Evolutionary conservation across 2,888 invertebrate genomes (phyloP).

Genomic region (Aphodius sticticus): DNA sequence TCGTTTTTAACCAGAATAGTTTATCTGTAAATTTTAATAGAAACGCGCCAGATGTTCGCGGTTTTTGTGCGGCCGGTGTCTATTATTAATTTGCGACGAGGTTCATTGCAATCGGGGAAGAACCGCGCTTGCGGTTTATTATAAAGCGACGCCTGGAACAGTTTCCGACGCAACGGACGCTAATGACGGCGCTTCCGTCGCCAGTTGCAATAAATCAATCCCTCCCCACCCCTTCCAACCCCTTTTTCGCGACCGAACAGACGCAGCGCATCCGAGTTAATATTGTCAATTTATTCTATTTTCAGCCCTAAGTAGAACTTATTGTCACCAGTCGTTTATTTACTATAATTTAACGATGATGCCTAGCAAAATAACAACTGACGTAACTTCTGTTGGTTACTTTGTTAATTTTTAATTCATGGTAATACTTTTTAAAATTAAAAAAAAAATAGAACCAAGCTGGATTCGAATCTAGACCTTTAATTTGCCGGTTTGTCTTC

Average conservation of each 20-base stretch:
- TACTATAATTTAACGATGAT: too few species aligned
- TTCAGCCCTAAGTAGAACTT: background rate
- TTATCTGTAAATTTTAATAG: background rate
- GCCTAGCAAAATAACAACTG: too few species aligned
- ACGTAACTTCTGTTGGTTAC: too few species aligned
- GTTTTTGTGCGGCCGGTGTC: background rate
- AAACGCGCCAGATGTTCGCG: background rate
- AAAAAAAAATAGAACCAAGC: too few species aligned
- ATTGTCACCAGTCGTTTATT: too few species aligned
- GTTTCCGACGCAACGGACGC: background rate
- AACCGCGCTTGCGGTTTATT: background rate
- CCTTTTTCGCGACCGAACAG: background rate
- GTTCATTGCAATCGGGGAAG: background rate
- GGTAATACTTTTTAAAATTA: too few species aligned
- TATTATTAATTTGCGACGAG: background rate
- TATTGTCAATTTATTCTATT: background rate
- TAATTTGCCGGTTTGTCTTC: too few species aligned
- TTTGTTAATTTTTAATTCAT: too few species aligned
- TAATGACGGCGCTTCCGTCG: background rate
- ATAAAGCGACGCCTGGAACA: background rate
- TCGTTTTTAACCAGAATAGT: background rate
- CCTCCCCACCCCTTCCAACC: background rate
- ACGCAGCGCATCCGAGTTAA: background rate
- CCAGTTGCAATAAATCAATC: constrained; percentile 4
- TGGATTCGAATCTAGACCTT: too few species aligned